Base-by-base conservation (phyloP, 1,140 invertebrate genomes). In the Sycophaga agraensis region DNA sequence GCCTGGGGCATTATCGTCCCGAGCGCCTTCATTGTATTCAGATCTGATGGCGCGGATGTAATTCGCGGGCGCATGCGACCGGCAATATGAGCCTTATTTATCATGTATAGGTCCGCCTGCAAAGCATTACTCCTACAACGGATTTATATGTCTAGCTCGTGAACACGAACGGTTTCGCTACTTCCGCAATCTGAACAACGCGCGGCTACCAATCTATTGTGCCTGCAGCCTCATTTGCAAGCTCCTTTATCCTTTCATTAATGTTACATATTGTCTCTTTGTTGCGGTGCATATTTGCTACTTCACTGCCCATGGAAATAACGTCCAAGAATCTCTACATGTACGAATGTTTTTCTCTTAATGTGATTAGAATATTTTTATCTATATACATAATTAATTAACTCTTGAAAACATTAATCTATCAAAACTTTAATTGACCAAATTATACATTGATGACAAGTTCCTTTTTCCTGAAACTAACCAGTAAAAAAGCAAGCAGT, bases 21-120 rank as follows among this genome's bases (percentile, higher is more conserved):
- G 12, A 16, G 43, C 31, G 56, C 24, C 65, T 61, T 74, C 71
- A 78, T 77, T 78, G 75, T 78, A 78, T 78, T 77, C 74, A 72
- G 71, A 78, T 77, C 60, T 54, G 35, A 43, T 54, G 11, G 53
- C 48, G 54, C 59, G 48, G 22, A 19, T 48, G 56, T 51, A 50
- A 59, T 56, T 62, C 68, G 61, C 61, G 48, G 24, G 35, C 48
- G 62, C n/a, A n/a, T n/a, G n/a, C n/a, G n/a, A n/a, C n/a, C n/a
- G n/a, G n/a, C 63, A 61, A 67, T 67, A 48, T 31, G 64, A 70
- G 45, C 55, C 68, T 71, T 65, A 77, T 76, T 77, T 73, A 66
- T 63, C 73, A 77, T 76, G 75, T 73, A 78, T 74, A 71, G 74
- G 53, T 54, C 50, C 34, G 26, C 49, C 58, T 67, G 43, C 62